These are phyloP conservation scores for Drosophila takahashii DNA, from an alignment of 1,140 invertebrate genomes.

Conservation along the genomic window DNA sequence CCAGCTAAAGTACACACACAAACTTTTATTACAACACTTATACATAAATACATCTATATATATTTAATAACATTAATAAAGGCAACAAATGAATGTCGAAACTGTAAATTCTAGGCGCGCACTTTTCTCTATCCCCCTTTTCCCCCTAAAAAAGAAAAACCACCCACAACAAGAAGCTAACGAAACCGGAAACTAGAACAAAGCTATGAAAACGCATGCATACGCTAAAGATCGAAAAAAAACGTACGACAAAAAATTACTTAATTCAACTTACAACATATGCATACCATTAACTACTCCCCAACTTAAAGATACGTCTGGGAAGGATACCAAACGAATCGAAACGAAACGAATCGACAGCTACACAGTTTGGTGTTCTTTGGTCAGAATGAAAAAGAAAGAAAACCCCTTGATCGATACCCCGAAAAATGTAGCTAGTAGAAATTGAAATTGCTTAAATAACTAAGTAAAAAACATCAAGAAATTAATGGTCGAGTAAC, in stretches of 20 bases:
- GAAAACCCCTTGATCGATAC: constrained; percentile 5
- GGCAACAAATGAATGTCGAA: constrained; percentile 62
- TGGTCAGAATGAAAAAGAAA: neutral
- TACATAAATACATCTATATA: constrained; percentile 58
- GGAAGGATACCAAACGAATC: constrained; percentile 6
- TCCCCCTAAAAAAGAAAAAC: neutral
- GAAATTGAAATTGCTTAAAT: constrained; percentile 79
- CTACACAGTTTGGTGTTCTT: constrained; percentile 9
- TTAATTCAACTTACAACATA: constrained; percentile 49
- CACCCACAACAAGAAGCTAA: constrained; percentile 19
- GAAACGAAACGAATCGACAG: neutral
- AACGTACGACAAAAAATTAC: constrained; percentile 42
- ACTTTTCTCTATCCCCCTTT: constrained; percentile 36
- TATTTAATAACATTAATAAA: constrained; percentile 75
- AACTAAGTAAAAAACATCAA: constrained; percentile 53
- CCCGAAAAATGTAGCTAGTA: constrained; percentile 74
- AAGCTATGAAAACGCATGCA: constrained; percentile 19
- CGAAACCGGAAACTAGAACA: constrained; percentile 26
- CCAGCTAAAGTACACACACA: constrained; percentile 55
- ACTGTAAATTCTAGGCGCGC: constrained; percentile 57
- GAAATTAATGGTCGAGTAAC: constrained; percentile 47
- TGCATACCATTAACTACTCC: constrained; percentile 32
- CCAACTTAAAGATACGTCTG: constrained; percentile 19
- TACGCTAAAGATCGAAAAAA: constrained; percentile 17
- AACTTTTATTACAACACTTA: constrained; percentile 31